Conservation (phyloP, 2,888 invertebrate genomes). For the Plemyria rubiginata region DNA sequence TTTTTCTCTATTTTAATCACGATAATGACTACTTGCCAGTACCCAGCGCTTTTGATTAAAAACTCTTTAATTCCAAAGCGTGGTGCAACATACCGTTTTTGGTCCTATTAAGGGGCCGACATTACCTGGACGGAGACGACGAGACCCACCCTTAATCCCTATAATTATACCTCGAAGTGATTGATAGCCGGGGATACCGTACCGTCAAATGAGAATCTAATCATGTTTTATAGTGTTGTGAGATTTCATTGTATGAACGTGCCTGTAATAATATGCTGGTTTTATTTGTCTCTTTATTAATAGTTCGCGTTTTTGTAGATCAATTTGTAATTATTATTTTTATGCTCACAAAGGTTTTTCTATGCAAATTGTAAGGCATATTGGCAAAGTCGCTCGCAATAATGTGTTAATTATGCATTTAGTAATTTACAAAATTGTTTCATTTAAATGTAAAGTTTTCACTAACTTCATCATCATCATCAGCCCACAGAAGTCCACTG, state of each 20-base stretch:
- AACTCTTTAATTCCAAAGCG: slow-evolving; percentile 59
- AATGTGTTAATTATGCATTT: too few relatives aligned
- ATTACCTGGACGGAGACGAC: slow-evolving; percentile 52
- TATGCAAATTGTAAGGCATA: too few relatives aligned
- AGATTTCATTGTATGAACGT: slow-evolving; percentile 19
- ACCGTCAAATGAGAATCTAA: slow-evolving; percentile 74
- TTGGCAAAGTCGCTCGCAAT: too few relatives aligned
- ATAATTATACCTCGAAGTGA: slow-evolving; percentile 82
- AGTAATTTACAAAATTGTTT: too few relatives aligned
- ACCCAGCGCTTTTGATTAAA: slow-evolving; percentile 55
- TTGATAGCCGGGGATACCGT: slow-evolving; percentile 71
- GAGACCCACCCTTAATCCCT: slow-evolving; percentile 72
- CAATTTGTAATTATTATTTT: background rate
- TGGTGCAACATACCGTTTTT: slow-evolving; percentile 51
- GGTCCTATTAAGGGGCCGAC: slow-evolving; percentile 62
- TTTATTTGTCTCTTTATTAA: background rate
- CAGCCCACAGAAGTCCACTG: too few relatives aligned
- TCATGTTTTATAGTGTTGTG: slow-evolving; percentile 61
- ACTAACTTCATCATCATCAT: too few relatives aligned
- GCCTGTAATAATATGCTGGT: slow-evolving; percentile 1
- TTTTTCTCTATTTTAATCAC: slow-evolving; percentile 28
- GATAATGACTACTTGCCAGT: slow-evolving; percentile 36
- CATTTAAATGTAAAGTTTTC: too few relatives aligned
- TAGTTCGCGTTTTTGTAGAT: background rate
- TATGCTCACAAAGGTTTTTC: background rate